Base-by-base conservation (phyloP, 2,888 invertebrate species). In the Ariolimax columbianus region DNA sequence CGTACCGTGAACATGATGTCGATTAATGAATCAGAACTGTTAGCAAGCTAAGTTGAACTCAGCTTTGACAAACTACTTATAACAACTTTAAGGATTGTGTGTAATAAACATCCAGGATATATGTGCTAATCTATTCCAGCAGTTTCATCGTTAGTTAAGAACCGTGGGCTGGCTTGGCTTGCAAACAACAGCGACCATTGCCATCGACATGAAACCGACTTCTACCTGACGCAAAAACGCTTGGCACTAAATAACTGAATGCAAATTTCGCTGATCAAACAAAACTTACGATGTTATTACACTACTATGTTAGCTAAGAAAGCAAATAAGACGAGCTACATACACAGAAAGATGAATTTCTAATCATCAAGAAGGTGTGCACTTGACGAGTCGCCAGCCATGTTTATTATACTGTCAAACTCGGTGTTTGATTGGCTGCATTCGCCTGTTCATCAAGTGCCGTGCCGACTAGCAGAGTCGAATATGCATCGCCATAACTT, bases 351-450 rank as follows among this genome's bases (percentile, higher is more conserved):
- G 55, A 68, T 36, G 33, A 23, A 36, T 36, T 68, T 36, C 36
- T 68, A 36, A 68, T 68, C 3, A 38, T 11, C 7, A 30, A 73
- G 47, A 73, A 73, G 73, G 43, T 73, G 73, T 9, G 73, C 73
- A 47, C 47, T 14, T 36, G 36, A 19, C 36, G 30, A 47, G 73
- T 73, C 73, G 73, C 26, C 73, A 30, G 73, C 73, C 73, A 73
- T 73, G 43, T 73, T 73, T 73, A 73, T 17, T 47, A 47, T 47
- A 73, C n/a, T 30, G n/a, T 19, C 38, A 36, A 73, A n/a, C n/a
- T 73, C 11, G 73, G 1, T 4, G 0, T n/a, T 9, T 73, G 73
- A 73, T 73, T 73, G 73, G 73, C n/a, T n/a, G 43, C 6, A 23
- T 43, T 40, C 17, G 17, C 55, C 3, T 55, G 55, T 30, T 73